Evolutionary conservation across 1,140 invertebrate genomes (phyloP).

Genomic region (Aphelinus certus): DNA sequence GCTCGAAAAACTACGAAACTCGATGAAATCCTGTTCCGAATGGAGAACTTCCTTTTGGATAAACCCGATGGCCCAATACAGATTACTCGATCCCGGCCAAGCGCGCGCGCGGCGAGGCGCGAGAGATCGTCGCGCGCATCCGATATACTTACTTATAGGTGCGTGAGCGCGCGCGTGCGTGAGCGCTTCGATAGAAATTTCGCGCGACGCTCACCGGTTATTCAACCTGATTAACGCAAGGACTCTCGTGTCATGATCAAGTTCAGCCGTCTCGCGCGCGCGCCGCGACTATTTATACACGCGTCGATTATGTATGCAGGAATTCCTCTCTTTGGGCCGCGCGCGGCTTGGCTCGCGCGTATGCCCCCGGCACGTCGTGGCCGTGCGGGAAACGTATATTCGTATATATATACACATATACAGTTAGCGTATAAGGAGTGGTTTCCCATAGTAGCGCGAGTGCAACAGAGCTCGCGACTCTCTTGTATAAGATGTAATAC

Average conservation of each 20-base stretch:
- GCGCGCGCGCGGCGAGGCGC: not conserved
- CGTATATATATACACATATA: too few species aligned
- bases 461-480: too few species aligned
- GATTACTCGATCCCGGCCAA: not conserved
- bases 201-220: slow-evolving; percentile 32
- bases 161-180: too few species aligned
- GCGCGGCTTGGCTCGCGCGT: not conserved
- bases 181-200: not conserved
- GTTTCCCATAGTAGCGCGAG: too few species aligned
- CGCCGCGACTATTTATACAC: slow-evolving; percentile 42
- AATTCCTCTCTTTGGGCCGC: slow-evolving; percentile 50
- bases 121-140: not conserved
- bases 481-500: too few species aligned
- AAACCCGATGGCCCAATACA: too few species aligned
- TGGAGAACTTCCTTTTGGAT: too few species aligned
- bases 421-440: too few species aligned
- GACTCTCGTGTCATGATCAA: slow-evolving; percentile 47
- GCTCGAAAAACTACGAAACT: too few species aligned
- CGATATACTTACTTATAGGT: not conserved
- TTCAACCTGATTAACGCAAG: slow-evolving; percentile 39
- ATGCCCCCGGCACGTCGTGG: not conserved
- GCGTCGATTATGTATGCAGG: slow-evolving; percentile 59
- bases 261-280: slow-evolving; percentile 48
- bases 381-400: too few species aligned
- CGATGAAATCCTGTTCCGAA: too few species aligned